Evolutionary conservation across 2,797 vertebrate species (phyloP), one percentile per base, ranked within the genome.

Genomic region (Crocodylus rhombifer): DNA sequence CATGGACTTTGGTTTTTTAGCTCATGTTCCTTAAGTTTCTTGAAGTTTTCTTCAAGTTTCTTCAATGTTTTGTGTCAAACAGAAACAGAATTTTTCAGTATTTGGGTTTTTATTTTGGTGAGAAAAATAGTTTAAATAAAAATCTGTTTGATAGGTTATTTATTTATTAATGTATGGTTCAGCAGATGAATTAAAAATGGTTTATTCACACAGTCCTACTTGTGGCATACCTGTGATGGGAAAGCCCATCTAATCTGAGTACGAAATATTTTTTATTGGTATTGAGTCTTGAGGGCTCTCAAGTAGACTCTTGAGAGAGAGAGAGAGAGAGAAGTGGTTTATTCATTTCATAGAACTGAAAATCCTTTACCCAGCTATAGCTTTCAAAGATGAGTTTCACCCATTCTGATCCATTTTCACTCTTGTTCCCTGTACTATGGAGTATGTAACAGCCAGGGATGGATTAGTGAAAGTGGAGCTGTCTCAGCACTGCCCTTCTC

Each of bases 151-250:
- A 51, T 51, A 51, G 10, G 42, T 51, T 51, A 51, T 51, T 51
- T 51, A 51, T 51, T 51, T 51, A 51, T 51, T 51, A 51, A 51
- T 51, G 42, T 51, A 51, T 51, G 42, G 42, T 51, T 51, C 42
- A 51, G 42, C 42, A 51, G 42, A 9, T 51, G 42, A 51, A 51
- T 51, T 51, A 51, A 51, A 42, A 51, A 51, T 51, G 42, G 42
- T 51, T 67, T 94, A 61, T 92, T 88, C 86, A 63, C 25, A 51
- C 5, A 73, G 61, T 58, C 84, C 67, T 77, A 81, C 61, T 33
- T 36, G 81, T 7, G 25, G 56, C 8, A 0, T 33, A 6, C 81
- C 58, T 58, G 2, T 90, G 16, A 55, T 62, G 71, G 36, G 60
- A 91, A 51, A 61, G n/a, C 14, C 75, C 57, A 5, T 61, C 4